A percentile compares a stretch with the other conserved stretches of the same genome.
Evolutionary conservation across 2,797 vertebrate genomes (phyloP).

Genomic region (Adrianichthys oophorus): DNA sequence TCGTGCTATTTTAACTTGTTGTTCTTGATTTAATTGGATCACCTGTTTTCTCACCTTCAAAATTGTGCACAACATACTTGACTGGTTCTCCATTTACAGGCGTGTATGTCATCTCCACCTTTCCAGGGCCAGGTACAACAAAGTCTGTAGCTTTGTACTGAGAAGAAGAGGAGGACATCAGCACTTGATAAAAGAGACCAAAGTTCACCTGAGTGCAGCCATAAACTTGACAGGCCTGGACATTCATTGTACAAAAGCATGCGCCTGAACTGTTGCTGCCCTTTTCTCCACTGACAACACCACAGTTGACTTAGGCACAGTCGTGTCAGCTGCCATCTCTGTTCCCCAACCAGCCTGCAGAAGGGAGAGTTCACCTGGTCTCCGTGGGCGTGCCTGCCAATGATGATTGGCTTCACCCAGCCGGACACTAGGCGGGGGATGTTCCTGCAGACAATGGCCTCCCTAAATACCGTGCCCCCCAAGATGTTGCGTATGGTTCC

Average conservation of each 20-base stretch:
- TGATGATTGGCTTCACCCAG: conserved; percentile 96
- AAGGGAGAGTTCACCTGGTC: conserved; percentile 83
- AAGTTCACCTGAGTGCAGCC: conserved; percentile 4
- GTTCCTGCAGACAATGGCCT: conserved; percentile 96
- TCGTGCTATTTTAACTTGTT: too few species aligned
- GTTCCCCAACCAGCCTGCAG: background rate
- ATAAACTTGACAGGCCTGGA: background rate
- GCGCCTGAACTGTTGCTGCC: conserved; percentile 21
- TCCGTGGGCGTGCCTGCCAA: conserved; percentile 95
- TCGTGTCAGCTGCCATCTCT: too few species aligned
- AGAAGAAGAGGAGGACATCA: conserved; percentile 1
- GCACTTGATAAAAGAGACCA: background rate
- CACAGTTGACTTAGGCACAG: conserved; percentile 33
- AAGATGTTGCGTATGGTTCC: conserved; percentile 97
- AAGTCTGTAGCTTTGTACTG: conserved; percentile 99
- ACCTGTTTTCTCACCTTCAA: conserved; percentile 81
- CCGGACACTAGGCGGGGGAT: conserved; percentile 93
- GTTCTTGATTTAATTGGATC: too few species aligned
- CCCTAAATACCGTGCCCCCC: conserved; percentile 95
- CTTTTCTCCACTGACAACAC: background rate
- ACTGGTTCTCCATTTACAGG: conserved; percentile 80
- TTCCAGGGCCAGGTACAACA: conserved; percentile 92
- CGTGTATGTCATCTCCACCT: conserved; percentile 92
- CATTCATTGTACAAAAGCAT: conserved; percentile 14
- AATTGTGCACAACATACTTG: conserved; percentile 87